These are phyloP conservation scores for Rhagium mordax DNA, from an alignment of 2,888 invertebrate species.

Conservation along the genomic window DNA sequence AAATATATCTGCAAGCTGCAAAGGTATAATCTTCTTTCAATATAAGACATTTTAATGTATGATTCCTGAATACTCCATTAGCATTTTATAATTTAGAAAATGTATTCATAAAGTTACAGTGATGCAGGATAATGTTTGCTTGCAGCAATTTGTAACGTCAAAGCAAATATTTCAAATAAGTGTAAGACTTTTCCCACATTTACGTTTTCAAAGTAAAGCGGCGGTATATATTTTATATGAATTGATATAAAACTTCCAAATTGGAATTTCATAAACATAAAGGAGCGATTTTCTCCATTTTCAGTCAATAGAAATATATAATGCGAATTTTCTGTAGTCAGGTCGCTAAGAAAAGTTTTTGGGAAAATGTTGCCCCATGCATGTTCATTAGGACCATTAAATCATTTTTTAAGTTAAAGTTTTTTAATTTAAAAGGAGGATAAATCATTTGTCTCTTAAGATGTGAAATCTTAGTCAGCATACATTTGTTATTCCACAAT, in stretches of 20 bases:
- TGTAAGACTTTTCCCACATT: neutral
- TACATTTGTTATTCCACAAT: no score
- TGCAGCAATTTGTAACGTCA: neutral
- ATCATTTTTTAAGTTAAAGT: no score
- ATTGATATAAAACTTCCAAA: neutral
- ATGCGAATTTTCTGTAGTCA: neutral
- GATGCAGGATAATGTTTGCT: neutral
- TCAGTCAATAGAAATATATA: neutral
- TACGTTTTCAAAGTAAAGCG: neutral
- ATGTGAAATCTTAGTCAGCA: no score
- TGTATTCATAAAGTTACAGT: neutral
- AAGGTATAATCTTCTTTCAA: no score
- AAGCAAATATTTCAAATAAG: neutral
- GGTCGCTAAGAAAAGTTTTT: no score
- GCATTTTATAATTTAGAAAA: neutral
- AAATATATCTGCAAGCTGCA: no score
- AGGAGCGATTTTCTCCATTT: neutral
- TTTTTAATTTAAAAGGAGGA: no score
- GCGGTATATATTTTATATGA: neutral
- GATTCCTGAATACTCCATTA: no score
- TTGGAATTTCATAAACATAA: neutral
- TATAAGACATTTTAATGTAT: no score
- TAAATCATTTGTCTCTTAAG: no score
- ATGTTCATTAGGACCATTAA: neutral
- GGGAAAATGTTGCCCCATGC: no score